Conservation (phyloP, 1,140 invertebrate species). For the Kradibia gibbosae region DNA sequence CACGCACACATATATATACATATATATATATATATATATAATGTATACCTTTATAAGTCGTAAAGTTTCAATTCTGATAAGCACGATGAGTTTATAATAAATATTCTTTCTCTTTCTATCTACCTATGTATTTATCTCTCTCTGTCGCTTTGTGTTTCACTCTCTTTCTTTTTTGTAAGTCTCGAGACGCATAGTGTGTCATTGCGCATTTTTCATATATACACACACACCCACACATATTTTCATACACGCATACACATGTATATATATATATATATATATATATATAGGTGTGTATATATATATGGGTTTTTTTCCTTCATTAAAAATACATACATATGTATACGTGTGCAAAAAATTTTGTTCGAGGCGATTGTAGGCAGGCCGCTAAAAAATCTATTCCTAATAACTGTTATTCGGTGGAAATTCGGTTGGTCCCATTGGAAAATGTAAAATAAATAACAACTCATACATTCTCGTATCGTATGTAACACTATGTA, state of each 20-base stretch:
- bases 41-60: background rate
- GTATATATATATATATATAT: no score
- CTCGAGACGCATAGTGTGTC: conserved; percentile 32
- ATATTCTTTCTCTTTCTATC: background rate
- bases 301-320: no score
- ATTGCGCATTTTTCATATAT: conserved; percentile 12
- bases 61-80: background rate
- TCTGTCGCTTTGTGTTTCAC: background rate
- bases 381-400: conserved; percentile 69
- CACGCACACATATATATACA: background rate
- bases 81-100: background rate
- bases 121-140: background rate
- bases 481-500: conserved; percentile 69
- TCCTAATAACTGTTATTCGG: conserved; percentile 71
- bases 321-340: no score
- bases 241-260: no score
- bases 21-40: background rate
- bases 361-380: conserved; percentile 66
- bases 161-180: background rate
- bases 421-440: conserved; percentile 72
- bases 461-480: conserved; percentile 58
- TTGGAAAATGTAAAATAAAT: conserved; percentile 67
- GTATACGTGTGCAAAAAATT: no score
- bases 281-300: no score
- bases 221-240: no score